Base-by-base conservation (phyloP, 30 jellyfish, hydroid and myxozoan genomes). In the Morbakka virulenta region DNA sequence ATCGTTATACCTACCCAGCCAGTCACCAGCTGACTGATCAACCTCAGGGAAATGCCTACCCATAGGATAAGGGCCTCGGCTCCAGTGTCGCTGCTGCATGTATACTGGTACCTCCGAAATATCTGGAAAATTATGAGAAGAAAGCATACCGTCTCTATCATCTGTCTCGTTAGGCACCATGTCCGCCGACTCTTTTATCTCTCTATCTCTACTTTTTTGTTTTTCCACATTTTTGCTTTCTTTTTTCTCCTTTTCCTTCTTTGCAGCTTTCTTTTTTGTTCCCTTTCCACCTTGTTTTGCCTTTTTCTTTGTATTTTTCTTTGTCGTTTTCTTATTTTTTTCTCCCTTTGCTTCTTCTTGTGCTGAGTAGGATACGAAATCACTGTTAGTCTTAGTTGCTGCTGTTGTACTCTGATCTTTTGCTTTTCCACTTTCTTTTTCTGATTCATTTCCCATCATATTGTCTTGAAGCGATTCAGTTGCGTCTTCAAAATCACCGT, bases 401-500 rank as follows among this genome's bases (percentile, higher is more conserved):
- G 41, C 67, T 1, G 2, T 73, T 50, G 85, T 73, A 23, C 87
- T 41, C 1, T 28, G 27, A 22, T 28, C 63, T 28, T 73, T 2
- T 28, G 17, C 94, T n/a, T 84, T 84, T 35, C 72, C 94, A 17
- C 81, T 29, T 22, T 22, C 63, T 17, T 41, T 41, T 17, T n/a
- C 36, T 35, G 35, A 17, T 52, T 12, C 89, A 79, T 53, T 74
- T 24, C 89, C 95, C 79, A 84, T 57, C 3, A 77, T 74, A 27
- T 88, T 95, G 52, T 87, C 97, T 47, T 94, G 97, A 26, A 83
- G 72, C 22, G 95, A 89, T 67, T 86, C 97, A 29, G 99, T 87
- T 32, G 99, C 97, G 61, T 94, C 99, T 78, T 94, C 97, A 26
- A 76, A 52, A 73, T 87, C 99, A 32, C 97, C 97, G 49, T 76